These are phyloP conservation scores for Sylvilagus floridanus DNA, from an alignment of 2,797 vertebrate species.

Conservation along the genomic window DNA sequence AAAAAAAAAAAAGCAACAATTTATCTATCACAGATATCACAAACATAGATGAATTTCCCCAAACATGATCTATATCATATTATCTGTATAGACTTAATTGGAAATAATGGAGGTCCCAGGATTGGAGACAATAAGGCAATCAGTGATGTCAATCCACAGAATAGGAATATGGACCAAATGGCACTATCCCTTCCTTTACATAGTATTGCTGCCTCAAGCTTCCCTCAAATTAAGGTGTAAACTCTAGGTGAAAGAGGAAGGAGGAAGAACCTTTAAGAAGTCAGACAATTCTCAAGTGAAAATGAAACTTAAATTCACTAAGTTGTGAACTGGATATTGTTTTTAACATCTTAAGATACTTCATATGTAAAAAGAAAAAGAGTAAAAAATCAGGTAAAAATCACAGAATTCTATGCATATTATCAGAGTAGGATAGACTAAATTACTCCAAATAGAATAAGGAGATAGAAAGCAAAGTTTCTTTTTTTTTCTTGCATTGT, in stretches of 20 bases:
- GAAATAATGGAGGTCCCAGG: neutral
- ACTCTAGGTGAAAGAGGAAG: neutral
- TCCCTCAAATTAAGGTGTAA: neutral
- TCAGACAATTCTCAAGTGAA: accelerated
- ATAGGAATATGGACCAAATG: neutral
- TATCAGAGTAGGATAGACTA: neutral
- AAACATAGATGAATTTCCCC: neutral
- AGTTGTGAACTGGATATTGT: neutral
- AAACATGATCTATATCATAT: neutral
- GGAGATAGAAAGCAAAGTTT: neutral
- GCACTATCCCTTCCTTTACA: neutral
- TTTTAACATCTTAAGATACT: neutral
- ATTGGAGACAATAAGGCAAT: neutral
- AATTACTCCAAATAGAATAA: neutral
- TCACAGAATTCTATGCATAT: neutral
- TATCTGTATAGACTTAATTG: neutral
- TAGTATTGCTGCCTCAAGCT: neutral
- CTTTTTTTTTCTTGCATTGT: neutral
- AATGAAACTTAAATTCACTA: neutral
- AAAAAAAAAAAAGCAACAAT: neutral
- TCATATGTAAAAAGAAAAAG: neutral
- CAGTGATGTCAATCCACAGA: neutral
- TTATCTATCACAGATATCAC: neutral
- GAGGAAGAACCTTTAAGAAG: neutral
- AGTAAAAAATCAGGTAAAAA: neutral